Evolutionary conservation across 1,140 invertebrate genomes (phyloP).

Genomic region (Leptinotarsa defecta): DNA sequence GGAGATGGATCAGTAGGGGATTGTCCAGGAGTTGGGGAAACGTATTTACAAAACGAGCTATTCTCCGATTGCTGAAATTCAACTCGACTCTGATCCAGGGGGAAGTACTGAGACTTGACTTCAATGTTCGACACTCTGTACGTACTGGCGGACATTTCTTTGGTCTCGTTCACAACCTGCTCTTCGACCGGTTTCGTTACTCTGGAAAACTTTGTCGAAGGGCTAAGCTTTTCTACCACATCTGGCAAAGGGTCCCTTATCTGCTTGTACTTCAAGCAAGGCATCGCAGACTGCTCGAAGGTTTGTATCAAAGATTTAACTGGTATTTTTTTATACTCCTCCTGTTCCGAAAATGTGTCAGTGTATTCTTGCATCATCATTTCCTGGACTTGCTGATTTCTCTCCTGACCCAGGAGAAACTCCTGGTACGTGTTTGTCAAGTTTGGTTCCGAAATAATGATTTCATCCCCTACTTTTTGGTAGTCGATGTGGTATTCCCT

Average conservation of each 20-base stretch:
- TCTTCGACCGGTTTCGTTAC: slow-evolving; percentile 21
- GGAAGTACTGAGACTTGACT: slow-evolving; percentile 34
- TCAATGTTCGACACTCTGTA: slow-evolving; percentile 40
- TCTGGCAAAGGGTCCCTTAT: slow-evolving; percentile 55
- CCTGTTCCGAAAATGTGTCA: slow-evolving; percentile 47
- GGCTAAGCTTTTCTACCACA: slow-evolving; percentile 42
- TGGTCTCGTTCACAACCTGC: neutral
- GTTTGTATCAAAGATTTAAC: slow-evolving; percentile 68
- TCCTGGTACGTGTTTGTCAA: neutral
- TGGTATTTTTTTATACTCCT: slow-evolving; percentile 64
- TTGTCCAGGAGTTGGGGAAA: slow-evolving; percentile 32
- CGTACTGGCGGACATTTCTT: slow-evolving; percentile 1
- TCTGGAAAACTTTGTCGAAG: slow-evolving; percentile 14
- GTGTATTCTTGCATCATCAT: neutral
- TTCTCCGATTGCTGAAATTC: slow-evolving; percentile 48
- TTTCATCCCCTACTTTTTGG: slow-evolving; percentile 34
- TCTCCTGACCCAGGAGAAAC: neutral
- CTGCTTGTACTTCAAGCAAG: slow-evolving; percentile 63
- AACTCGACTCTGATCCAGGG: slow-evolving; percentile 30
- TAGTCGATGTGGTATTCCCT: slow-evolving; percentile 50
- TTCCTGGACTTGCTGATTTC: neutral
- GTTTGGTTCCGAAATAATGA: slow-evolving; percentile 8
- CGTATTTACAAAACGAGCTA: slow-evolving; percentile 53
- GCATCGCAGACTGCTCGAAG: slow-evolving; percentile 66
- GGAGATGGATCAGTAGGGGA: slow-evolving; percentile 4